These are phyloP conservation scores for Cantharis rustica DNA, from an alignment of 2,888 invertebrate genomes.

Conservation along the genomic window DNA sequence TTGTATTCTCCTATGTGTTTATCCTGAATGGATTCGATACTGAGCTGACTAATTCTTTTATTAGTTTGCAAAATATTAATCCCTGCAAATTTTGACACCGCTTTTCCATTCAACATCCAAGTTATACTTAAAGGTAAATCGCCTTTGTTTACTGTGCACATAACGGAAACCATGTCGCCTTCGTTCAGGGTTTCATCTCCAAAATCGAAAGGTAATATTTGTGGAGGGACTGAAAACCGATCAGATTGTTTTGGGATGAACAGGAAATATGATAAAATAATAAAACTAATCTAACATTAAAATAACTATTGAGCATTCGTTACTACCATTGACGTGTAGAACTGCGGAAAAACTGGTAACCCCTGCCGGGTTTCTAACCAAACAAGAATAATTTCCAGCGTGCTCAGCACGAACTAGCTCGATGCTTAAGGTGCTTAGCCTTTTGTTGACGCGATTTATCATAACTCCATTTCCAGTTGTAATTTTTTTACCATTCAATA, in stretches of 20 bases:
- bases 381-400: constrained; percentile 74
- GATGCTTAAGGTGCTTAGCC: constrained; percentile 71
- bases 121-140: constrained; percentile 73
- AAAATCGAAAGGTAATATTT: constrained; percentile 66
- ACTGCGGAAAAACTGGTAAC: constrained; percentile 55
- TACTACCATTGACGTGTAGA: constrained; percentile 39
- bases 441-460: constrained; percentile 65
- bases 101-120: constrained; percentile 70
- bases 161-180: constrained; percentile 68
- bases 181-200: constrained; percentile 72
- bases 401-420: constrained; percentile 74
- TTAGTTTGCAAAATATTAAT: constrained; percentile 62
- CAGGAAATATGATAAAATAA: background rate
- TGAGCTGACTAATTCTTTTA: constrained; percentile 63
- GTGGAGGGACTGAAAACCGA: constrained; percentile 53
- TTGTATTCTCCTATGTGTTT: constrained; percentile 63
- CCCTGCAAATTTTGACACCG: constrained; percentile 46
- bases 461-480: constrained; percentile 57
- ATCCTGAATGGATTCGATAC: constrained; percentile 62
- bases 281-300: background rate
- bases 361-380: constrained; percentile 71
- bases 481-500: constrained; percentile 63
- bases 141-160: constrained; percentile 71
- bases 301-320: background rate
- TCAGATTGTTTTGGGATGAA: background rate